These are phyloP conservation scores for Ptilodon capucinus DNA, from an alignment of 2,888 invertebrate species.

Conservation along the genomic window DNA sequence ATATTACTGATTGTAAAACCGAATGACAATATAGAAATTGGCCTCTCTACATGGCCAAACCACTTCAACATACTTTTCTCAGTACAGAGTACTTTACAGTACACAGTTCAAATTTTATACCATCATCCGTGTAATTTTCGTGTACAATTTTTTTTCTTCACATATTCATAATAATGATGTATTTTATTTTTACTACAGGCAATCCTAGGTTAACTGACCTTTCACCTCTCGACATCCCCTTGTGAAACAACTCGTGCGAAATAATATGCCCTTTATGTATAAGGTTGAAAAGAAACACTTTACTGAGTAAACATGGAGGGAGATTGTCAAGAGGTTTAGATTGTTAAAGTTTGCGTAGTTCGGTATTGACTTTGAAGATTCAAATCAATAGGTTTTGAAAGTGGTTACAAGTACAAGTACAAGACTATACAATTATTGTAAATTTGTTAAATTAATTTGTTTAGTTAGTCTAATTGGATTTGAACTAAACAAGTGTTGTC, in stretches of 20 bases:
- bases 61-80: neutral
- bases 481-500: too few species aligned
- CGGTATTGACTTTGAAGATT: neutral
- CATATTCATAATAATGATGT: too few species aligned
- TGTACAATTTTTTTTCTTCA: too few species aligned
- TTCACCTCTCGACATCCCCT: neutral
- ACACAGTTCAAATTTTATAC: too few species aligned
- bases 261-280: neutral
- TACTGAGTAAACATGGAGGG: neutral
- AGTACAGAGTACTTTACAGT: too few species aligned
- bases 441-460: too few species aligned
- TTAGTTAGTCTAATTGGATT: too few species aligned
- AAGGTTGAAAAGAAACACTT: neutral
- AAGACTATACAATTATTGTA: too few species aligned
- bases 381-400: neutral
- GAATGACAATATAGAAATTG: too few species aligned
- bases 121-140: too few species aligned
- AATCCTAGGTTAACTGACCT: neutral
- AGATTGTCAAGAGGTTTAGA: neutral
- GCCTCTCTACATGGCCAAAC: too few species aligned
- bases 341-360: neutral
- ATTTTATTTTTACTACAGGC: neutral
- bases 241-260: neutral
- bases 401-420: neutral
- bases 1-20: too few species aligned